Evolutionary conservation across 1,140 invertebrate genomes (phyloP), one percentile per base, ranked within the genome.

Genomic region (Pogonus chalceus): DNA sequence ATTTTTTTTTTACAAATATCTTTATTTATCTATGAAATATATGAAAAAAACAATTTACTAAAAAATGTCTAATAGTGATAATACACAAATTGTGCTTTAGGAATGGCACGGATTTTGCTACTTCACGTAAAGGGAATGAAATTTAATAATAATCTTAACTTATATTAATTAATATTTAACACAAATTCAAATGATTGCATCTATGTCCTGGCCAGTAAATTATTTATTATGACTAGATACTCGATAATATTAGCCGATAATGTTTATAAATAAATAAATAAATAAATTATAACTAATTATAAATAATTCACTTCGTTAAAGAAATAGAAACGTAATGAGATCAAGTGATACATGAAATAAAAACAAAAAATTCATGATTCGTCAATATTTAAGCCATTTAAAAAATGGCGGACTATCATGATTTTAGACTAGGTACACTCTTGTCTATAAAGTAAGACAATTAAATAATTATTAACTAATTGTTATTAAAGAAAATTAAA

Each of bases 361-460:
- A 35, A 49, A 22, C 24, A 50, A 23, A 56, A 48, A 7, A 43
- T 12, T 10, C 18, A 18, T 16, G 37, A 12, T 9, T 18, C 7
- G 37, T 43, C 7, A 4, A 7, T 43, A 16, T 16, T 7, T 12
- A 12, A 10, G 9, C 3, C 9, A 16, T 12, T 12, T 10, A 7
- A 43, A 7, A 43, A 16, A 43, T 3, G 22, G 22, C 47, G 21
- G 22, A 23, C 21, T 21, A 22, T 9, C 47, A 23, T 12, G 37
- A 43, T 2, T 49, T 53, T 56, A 54, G 64, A 65, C 64, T 65
- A 65, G 65, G 59, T 59, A 56, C 65, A 67, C 65, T 66, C 65
- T 60, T 60, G 58, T 63, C 61, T 59, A 52, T 56, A 55, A 35
- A 23, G 35, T 47, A 21, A 54, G 51, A 53, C 51, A 51, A 59